These are phyloP conservation scores for Lichenostomus cassidix DNA, from an alignment of 2,113 vertebrate species.

Conservation along the genomic window DNA sequence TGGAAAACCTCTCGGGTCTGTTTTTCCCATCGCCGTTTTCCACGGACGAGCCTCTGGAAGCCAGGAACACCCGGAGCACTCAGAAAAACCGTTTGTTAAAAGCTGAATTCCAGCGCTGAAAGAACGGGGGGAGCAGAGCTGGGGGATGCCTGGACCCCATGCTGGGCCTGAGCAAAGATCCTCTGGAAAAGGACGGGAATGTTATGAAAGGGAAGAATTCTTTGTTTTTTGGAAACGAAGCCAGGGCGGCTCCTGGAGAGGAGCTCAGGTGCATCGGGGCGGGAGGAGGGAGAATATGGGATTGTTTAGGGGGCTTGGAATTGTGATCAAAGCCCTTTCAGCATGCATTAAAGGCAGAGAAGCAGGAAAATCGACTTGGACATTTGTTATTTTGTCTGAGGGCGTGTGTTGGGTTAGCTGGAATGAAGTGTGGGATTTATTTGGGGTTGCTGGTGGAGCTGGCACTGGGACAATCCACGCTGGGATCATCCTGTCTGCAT, in stretches of 20 bases:
- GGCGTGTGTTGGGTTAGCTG: not conserved
- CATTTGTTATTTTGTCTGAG: constrained; percentile 30
- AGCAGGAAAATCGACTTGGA: not conserved
- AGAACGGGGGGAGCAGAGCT: not conserved
- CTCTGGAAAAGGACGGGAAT: not conserved
- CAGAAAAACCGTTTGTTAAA: not conserved
- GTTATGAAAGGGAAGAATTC: not conserved
- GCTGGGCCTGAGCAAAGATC: not conserved
- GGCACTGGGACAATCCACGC: not conserved
- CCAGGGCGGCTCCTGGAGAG: not conserved
- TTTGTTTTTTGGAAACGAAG: not conserved
- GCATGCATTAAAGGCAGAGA: not conserved
- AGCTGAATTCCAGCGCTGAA: not conserved
- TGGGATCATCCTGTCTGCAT: fast-evolving
- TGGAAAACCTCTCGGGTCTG: not conserved
- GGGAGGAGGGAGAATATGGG: not conserved
- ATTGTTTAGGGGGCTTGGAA: not conserved
- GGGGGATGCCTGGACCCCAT: not conserved
- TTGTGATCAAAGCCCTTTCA: not conserved
- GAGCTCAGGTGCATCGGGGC: constrained; percentile 44
- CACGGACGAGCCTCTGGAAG: not conserved
- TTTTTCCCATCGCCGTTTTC: not conserved
- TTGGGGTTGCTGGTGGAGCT: not conserved
- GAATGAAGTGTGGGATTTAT: not conserved
- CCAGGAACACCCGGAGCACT: not conserved